These are phyloP conservation scores for Fregata magnificens DNA, from an alignment of 2,113 vertebrate species.

Conservation along the genomic window DNA sequence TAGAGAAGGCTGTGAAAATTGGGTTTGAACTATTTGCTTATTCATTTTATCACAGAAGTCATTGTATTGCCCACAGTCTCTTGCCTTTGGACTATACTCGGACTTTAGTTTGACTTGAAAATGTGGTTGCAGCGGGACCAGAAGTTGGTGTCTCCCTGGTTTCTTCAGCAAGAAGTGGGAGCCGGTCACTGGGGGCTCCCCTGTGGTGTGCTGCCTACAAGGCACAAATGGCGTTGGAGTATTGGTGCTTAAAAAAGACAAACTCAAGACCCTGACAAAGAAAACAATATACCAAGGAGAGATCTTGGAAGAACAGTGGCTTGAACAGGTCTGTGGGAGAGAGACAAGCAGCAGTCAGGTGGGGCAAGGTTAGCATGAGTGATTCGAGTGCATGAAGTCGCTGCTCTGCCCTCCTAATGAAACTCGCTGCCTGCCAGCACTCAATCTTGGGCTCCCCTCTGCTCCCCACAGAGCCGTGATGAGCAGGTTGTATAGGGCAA, in stretches of 20 bases:
- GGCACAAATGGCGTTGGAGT: not conserved
- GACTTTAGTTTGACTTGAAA: not conserved
- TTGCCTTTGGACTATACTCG: not conserved
- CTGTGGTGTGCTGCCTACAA: not conserved
- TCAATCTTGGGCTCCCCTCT: not conserved
- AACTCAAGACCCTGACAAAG: not conserved
- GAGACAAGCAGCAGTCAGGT: fast-evolving
- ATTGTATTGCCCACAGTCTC: not conserved
- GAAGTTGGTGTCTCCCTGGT: not conserved
- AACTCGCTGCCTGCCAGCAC: not conserved
- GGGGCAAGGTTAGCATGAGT: not conserved
- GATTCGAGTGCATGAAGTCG: fast-evolving
- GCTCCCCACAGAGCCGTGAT: not conserved
- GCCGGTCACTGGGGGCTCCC: not conserved
- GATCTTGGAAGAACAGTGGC: not conserved
- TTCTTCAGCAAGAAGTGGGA: not conserved
- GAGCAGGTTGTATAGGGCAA: not conserved
- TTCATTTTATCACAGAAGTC: not conserved
- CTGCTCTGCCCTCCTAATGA: not conserved
- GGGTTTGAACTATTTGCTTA: not conserved
- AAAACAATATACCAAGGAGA: not conserved
- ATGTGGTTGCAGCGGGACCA: not conserved
- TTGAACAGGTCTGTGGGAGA: not conserved
- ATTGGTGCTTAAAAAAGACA: not conserved
- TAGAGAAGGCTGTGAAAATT: not conserved